Percentiles rank a stretch among this genome's conserved stretches.
Conservation (phyloP, 2,113 vertebrate genomes). For the Calyptomena viridis region DNA sequence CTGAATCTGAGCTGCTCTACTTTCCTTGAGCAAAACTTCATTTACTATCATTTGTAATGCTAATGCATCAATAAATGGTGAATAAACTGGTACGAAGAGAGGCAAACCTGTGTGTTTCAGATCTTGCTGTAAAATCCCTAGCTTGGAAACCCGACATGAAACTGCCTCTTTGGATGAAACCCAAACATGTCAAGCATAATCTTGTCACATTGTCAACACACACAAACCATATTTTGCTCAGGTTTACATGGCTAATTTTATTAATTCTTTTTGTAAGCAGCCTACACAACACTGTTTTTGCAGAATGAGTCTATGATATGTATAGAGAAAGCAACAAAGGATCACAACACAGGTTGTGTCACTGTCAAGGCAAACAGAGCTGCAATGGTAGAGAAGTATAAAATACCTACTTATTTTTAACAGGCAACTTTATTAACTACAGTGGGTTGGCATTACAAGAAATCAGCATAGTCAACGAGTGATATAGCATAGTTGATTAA, state of each 20-base stretch:
- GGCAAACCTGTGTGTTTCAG: background rate
- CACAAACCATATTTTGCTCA: background rate
- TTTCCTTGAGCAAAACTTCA: background rate
- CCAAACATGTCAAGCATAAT: background rate
- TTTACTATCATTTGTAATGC: conserved; percentile 23
- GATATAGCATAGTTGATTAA: background rate
- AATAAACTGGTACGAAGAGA: background rate
- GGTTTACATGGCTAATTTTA: background rate
- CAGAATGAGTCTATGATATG: background rate
- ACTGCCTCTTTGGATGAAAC: background rate
- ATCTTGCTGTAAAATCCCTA: background rate
- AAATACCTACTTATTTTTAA: background rate
- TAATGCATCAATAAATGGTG: background rate
- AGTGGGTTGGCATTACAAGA: background rate
- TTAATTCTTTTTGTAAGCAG: background rate
- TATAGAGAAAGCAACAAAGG: background rate
- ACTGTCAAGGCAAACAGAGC: background rate
- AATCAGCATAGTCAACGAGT: background rate
- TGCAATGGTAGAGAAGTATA: background rate
- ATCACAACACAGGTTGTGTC: background rate
- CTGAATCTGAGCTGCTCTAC: background rate
- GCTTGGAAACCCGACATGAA: background rate
- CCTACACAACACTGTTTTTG: background rate
- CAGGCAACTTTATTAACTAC: background rate
- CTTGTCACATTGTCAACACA: background rate